Evolutionary conservation across 2,797 vertebrate genomes (phyloP).

Genomic region (Antrozous pallidus): DNA sequence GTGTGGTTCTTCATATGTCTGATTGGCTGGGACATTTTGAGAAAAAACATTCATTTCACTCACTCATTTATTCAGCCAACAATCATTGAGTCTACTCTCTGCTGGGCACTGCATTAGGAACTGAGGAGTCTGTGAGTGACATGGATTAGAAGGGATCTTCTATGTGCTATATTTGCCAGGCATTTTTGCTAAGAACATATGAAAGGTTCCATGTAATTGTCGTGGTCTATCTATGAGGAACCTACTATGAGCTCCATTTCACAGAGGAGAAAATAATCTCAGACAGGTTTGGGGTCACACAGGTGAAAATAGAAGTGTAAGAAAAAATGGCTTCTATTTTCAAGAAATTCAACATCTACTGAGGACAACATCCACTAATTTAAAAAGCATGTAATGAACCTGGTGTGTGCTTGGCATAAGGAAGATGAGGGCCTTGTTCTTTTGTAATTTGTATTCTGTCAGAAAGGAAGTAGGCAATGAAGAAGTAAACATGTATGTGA

Average conservation of each 20-base stretch:
- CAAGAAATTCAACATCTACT: not conserved
- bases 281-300: not conserved
- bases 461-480: not conserved
- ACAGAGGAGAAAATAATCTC: not conserved
- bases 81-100: not conserved
- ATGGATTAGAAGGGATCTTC: not conserved
- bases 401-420: not conserved
- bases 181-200: not conserved
- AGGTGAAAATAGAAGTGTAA: not conserved
- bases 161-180: not conserved
- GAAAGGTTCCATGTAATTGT: not conserved
- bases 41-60: not conserved
- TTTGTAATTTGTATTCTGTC: not conserved
- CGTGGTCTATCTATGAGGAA: not conserved
- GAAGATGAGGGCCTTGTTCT: not conserved
- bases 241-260: not conserved
- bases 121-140: not conserved
- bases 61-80: not conserved
- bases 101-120: not conserved
- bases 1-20: not conserved
- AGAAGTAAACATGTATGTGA: not conserved
- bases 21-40: not conserved
- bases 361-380: not conserved
- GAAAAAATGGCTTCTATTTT: not conserved
- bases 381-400: not conserved